A percentile compares a stretch with the other conserved stretches of the same genome.
phyloP scores from a whole-genome alignment of 2,797 vertebrate species.

The Spondyliosoma cantharus region DNA sequence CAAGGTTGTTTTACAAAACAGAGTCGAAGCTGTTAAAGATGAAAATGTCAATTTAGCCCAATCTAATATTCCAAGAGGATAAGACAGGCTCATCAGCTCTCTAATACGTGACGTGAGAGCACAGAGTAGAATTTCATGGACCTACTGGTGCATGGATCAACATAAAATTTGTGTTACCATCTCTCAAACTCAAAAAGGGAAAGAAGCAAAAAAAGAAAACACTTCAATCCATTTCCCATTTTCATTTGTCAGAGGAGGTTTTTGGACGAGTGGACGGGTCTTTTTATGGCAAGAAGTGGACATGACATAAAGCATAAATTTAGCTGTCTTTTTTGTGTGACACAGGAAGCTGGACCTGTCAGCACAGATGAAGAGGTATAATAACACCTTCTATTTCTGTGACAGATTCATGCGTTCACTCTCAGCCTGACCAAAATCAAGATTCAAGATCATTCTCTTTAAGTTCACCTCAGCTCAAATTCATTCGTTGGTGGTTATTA shows the following conservation, averaged over 20 bases:
- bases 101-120: not conserved
- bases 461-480: slow-evolving; percentile 26
- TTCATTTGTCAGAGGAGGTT: not conserved
- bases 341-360: slow-evolving; percentile 27
- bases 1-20: not conserved
- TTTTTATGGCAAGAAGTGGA: slow-evolving; percentile 30
- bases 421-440: not conserved
- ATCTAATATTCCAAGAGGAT: not conserved
- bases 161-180: not conserved
- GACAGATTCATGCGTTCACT: slow-evolving; percentile 23
- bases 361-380: slow-evolving; percentile 29
- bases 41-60: slow-evolving; percentile 3
- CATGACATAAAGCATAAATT: slow-evolving; percentile 53
- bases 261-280: slow-evolving; percentile 4
- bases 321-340: slow-evolving; percentile 23
- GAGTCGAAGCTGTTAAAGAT: not conserved
- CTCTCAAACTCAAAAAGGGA: not conserved
- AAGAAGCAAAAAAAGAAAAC: not conserved
- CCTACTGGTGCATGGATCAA: not conserved
- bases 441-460: slow-evolving; percentile 30
- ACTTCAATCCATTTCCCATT: slow-evolving; percentile 15
- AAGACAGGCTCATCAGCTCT: slow-evolving; percentile 5
- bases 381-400: slow-evolving; percentile 19
- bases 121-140: slow-evolving; percentile 2
- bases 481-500: slow-evolving; percentile 17